Base-by-base conservation (phyloP, 1,140 invertebrate species). In the Diachasma alloeum region DNA sequence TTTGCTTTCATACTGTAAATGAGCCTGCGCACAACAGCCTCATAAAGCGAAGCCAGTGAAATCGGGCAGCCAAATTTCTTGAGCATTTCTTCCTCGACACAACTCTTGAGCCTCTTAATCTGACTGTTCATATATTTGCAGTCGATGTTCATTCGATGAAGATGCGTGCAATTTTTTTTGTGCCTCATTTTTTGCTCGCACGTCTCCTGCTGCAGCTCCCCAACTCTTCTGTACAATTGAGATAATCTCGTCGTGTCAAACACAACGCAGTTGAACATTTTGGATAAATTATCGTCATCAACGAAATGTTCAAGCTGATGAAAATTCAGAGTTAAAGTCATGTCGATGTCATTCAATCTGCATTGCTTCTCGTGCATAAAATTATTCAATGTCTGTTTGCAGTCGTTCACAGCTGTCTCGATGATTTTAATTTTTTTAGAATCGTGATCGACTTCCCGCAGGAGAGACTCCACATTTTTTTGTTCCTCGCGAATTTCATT, bases 311-410 rank as follows among this genome's bases (percentile, higher is more conserved):
- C 92, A 36, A 95, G 84, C 83, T 95, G 94, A 84, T 93, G 90
- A 71, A 94, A 87, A 73, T 91, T 92, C 53, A 95, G 78, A 10
- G 94, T 87, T 0, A 94, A 91, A 13, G 92, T 91, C 4, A 93
- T 88, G 72, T 93, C 89, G 0, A 95, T 90, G 74, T 94, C 90
- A 81, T 95, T 95, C 68, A 95, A 84, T 81, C 92, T 92, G 36
- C 88, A 83, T 81, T 95, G 94, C 76, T 95, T 94, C 79, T 94
- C 91, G 53, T 91, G 87, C 93, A 89, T 82, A 79, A 88, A 88
- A 6, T 72, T 79, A 77, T 87, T 75, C 15, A 91, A 79, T 76
- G 90, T 85, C 0, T 88, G 79, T 66, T 84, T 75, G 75, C 83
- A 78, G 0, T 11, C 72, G 11, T 85, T 80, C 10, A 88, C 82